A percentile compares a stretch with the other conserved stretches of the same genome.
phyloP scores from a whole-genome alignment of 2,797 vertebrate species.

The Danio aesculapii region DNA sequence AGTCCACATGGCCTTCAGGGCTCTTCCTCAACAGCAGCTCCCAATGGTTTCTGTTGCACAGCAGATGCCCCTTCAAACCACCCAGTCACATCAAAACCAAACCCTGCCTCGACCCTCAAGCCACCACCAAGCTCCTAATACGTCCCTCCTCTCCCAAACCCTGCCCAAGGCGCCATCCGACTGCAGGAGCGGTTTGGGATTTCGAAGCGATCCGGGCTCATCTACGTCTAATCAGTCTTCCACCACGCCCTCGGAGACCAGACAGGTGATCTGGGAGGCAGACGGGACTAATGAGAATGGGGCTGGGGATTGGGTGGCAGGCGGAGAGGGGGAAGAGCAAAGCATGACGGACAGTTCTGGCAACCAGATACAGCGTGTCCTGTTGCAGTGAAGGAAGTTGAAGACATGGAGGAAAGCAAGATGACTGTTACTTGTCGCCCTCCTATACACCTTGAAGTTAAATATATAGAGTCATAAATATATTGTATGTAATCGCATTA shows the following conservation, averaged over 20 bases:
- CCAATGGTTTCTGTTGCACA: conserved; percentile 73
- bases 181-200: conserved; percentile 66
- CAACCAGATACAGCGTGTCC: conserved; percentile 68
- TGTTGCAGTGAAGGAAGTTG: conserved; percentile 64
- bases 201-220: conserved; percentile 57
- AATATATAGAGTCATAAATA: conserved; percentile 74
- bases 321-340: conserved; percentile 56
- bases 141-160: conserved; percentile 55
- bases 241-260: conserved; percentile 66
- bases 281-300: conserved; percentile 46
- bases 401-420: conserved; percentile 16
- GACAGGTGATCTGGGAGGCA: conserved; percentile 72
- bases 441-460: conserved; percentile 62
- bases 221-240: conserved; percentile 57
- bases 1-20: conserved; percentile 82
- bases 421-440: conserved; percentile 54
- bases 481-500: conserved; percentile 71
- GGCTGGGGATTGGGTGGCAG: conserved; percentile 63
- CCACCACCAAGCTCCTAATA: conserved; percentile 7
- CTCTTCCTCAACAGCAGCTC: conserved; percentile 75
- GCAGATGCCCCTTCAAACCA: conserved; percentile 68
- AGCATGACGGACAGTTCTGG: conserved; percentile 68
- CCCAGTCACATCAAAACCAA: conserved; percentile 63
- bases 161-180: conserved; percentile 33
- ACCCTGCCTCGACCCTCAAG: conserved; percentile 60